Percentiles rank a stretch among this genome's conserved stretches.
Conservation (phyloP, 2,797 vertebrate genomes). For the Coranthus polyacanthus region DNA sequence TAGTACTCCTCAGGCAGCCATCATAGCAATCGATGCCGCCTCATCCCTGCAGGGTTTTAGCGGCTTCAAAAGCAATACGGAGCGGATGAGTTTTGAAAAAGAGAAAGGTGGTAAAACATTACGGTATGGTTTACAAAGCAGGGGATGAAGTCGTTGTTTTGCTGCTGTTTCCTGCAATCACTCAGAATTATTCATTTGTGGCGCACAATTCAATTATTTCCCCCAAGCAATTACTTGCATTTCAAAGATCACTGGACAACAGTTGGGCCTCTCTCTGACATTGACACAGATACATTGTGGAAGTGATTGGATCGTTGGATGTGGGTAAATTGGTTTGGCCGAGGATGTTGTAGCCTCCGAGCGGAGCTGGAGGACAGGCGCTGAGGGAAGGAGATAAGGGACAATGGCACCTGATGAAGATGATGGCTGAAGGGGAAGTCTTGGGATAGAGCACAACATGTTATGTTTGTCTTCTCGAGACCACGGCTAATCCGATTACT, state of each 20-base stretch:
- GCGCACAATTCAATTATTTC: constrained; percentile 61
- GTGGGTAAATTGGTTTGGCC: constrained; percentile 71
- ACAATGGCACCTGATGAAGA: constrained; percentile 66
- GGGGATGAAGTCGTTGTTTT: constrained; percentile 28
- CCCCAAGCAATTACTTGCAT: constrained; percentile 52
- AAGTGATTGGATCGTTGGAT: constrained; percentile 75
- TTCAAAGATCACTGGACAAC: constrained; percentile 70
- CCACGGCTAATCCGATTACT: constrained; percentile 68
- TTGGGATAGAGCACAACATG: constrained; percentile 57
- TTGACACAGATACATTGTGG: constrained; percentile 72
- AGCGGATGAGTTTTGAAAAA: neutral
- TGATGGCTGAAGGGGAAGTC: constrained; percentile 57
- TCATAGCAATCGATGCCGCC: constrained; percentile 51
- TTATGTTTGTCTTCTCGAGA: constrained; percentile 67
- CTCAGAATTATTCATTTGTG: too few species aligned
- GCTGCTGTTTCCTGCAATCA: constrained; percentile 25
- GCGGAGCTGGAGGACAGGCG: constrained; percentile 59
- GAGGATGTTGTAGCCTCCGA: constrained; percentile 46
- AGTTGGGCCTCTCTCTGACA: constrained; percentile 55
- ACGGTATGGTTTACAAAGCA: constrained; percentile 6
- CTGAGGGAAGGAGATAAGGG: constrained; percentile 66
- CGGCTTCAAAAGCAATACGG: constrained; percentile 42
- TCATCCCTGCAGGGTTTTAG: constrained; percentile 34
- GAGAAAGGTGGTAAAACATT: constrained; percentile 13
- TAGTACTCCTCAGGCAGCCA: constrained; percentile 56